Base-by-base conservation (phyloP, 2,797 vertebrate species). In the Mastacembelus armatus region DNA sequence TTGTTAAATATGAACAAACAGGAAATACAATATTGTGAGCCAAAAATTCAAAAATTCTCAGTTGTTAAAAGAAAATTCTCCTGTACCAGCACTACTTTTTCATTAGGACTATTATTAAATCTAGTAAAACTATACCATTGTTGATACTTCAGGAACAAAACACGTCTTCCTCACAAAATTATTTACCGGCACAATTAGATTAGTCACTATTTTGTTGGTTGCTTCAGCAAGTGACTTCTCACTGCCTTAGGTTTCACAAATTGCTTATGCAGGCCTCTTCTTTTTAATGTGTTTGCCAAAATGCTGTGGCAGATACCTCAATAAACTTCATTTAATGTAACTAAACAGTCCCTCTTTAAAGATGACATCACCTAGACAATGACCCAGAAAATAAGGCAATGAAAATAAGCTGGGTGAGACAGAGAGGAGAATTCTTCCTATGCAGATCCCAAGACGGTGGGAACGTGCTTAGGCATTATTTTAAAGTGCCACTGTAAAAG, bases 271-370 rank as follows among this genome's bases (percentile, higher is more conserved):
- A 83, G 78, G 58, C 64, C 15, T 18, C 64, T n/a, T 67, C 65
- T 57, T 66, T 87, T 89, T 86, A 83, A 89, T 81, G 77, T 75
- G 87, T 91, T 87, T 90, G 85, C 82, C 68, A 76, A 79, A 80
- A 78, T 59, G 47, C 74, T 78, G 80, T 1, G 66, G 81, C 77
- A 84, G 81, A 86, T 86, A 86, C 84, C 74, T 83, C 75, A 75
- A 86, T 90, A 90, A 90, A 90, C 64, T 76, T 65, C 10, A 21
- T 79, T 90, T 83, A 89, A 76, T 83, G 50, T 67, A 48, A 86
- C 70, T 77, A 71, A 76, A 71, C 78, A 72, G 74, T 60, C 81
- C 72, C 75, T 76, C 78, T 83, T 81, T 76, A 67, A 66, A 32
- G 54, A 83, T 91, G 88, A 91, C 89, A 87, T 89, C 89, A 90